Base-by-base conservation (phyloP, 2,797 vertebrate genomes). In the Eurystomus glaucurus region DNA sequence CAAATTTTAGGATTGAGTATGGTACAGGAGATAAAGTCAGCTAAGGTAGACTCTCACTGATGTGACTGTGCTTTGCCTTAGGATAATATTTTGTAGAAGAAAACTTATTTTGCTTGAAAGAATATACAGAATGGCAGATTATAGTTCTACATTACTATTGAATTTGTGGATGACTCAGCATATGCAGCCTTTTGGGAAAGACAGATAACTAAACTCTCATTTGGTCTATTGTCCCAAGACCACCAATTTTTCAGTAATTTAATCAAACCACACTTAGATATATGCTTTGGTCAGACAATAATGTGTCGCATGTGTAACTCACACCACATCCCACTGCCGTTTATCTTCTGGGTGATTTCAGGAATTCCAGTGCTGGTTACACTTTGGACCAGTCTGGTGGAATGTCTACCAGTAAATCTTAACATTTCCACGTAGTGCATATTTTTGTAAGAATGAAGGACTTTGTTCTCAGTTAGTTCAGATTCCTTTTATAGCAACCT, bases 401-500 rank as follows among this genome's bases (percentile, higher is more conserved):
- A 93, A 90, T 86, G 83, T 55, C 75, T 85, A 85, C 64, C 92
- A 90, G 81, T 69, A 92, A 96, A 95, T 94, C 69, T 90, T 41
- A 77, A 65, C 14, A 22, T 77, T 90, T 88, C 77, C 68, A 75
- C 31, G 43, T 28, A 72, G 26, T 71, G 46, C 60, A 33, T 89
- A 17, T 64, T 96, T 97, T 60, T 88, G 33, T 76, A 71, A 82
- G 93, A 92, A 80, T 58, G 33, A 94, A 86, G 80, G 85, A 81
- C 84, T 94, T 88, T 70, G 69, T 88, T 79, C 33, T 89, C 48
- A 75, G 65, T 91, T 71, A 93, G 55, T 80, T 80, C 52, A 80
- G 71, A 64, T 85, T 91, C 61, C 80, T 77, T 94, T 88, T 91
- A 92, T 11, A 92, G 83, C 31, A 91, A 86, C 39, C 69, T 85